A percentile compares a stretch with the other conserved stretches of the same genome.
Evolutionary conservation across 2,888 invertebrate species (phyloP).

Genomic region (Tetanocera ferruginea): DNA sequence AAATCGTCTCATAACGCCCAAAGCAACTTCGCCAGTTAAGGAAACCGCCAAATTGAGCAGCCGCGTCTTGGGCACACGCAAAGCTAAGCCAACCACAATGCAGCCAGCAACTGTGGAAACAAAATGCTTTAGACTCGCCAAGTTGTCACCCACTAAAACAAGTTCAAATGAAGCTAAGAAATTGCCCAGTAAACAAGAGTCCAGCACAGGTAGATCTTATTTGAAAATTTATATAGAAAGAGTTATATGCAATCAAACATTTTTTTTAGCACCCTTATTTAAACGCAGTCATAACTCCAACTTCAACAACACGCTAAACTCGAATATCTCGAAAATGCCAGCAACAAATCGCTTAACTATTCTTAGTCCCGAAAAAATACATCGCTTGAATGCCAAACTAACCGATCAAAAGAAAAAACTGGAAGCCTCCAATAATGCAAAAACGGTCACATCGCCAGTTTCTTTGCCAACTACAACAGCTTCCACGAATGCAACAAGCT

Average conservation of each 20-base stretch:
- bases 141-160: constrained; percentile 15
- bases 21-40: constrained; percentile 28
- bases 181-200: constrained; percentile 10
- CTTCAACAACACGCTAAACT: constrained; percentile 30
- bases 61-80: constrained; percentile 29
- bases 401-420: constrained; percentile 63
- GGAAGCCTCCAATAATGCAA: constrained; percentile 47
- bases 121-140: neutral
- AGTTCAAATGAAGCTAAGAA: constrained; percentile 5
- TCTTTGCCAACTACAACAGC: constrained; percentile 14
- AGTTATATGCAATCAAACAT: neutral
- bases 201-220: constrained; percentile 17
- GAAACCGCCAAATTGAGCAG: constrained; percentile 9
- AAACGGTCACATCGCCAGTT: constrained; percentile 23
- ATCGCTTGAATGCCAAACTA: constrained; percentile 64
- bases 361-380: constrained; percentile 67
- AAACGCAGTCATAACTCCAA: constrained; percentile 15
- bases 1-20: constrained; percentile 35
- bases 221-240: neutral
- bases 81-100: constrained; percentile 23
- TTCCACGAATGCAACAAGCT: neutral
- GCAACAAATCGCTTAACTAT: constrained; percentile 60
- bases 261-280: constrained; percentile 15
- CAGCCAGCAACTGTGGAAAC: neutral
- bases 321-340: constrained; percentile 35